These are phyloP conservation scores for Bombus confusus DNA, from an alignment of 1,140 invertebrate species.

Conservation along the genomic window DNA sequence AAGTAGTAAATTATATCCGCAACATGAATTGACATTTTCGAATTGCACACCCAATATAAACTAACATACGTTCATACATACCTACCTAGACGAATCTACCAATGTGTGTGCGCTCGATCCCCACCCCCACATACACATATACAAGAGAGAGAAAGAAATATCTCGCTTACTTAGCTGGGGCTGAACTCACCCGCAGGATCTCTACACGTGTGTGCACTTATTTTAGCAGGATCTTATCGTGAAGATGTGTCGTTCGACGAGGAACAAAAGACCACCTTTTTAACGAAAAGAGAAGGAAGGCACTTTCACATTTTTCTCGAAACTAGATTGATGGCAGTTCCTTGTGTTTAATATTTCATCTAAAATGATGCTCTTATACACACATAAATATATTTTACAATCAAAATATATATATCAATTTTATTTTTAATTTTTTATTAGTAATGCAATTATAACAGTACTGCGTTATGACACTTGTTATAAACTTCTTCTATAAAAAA, in stretches of 20 bases:
- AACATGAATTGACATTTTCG: slow-evolving; percentile 6
- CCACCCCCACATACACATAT: slow-evolving; percentile 14
- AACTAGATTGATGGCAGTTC: neutral
- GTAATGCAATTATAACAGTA: neutral
- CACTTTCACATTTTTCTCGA: slow-evolving; percentile 8
- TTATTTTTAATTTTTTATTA: neutral
- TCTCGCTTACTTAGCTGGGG: slow-evolving; percentile 58
- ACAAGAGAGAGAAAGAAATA: slow-evolving; percentile 36
- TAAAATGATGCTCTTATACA: no score
- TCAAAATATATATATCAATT: no score
- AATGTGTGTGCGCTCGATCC: slow-evolving; percentile 12
- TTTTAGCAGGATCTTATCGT: slow-evolving; percentile 43
- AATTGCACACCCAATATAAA: slow-evolving; percentile 59
- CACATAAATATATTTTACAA: neutral
- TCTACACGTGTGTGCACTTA: slow-evolving; percentile 33
- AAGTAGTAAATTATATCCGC: slow-evolving; percentile 11
- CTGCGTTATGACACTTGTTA: neutral
- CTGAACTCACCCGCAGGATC: slow-evolving; percentile 55
- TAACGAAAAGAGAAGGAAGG: neutral
- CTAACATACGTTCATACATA: slow-evolving; percentile 40
- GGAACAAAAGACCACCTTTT: slow-evolving; percentile 41
- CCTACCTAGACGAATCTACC: slow-evolving; percentile 38
- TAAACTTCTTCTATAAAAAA: neutral
- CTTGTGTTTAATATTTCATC: neutral
- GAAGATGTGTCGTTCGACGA: slow-evolving; percentile 13